Evolutionary conservation across 1,140 invertebrate species (phyloP), one percentile per base, ranked within the genome.

Genomic region (Drosophila micromelanica): DNA sequence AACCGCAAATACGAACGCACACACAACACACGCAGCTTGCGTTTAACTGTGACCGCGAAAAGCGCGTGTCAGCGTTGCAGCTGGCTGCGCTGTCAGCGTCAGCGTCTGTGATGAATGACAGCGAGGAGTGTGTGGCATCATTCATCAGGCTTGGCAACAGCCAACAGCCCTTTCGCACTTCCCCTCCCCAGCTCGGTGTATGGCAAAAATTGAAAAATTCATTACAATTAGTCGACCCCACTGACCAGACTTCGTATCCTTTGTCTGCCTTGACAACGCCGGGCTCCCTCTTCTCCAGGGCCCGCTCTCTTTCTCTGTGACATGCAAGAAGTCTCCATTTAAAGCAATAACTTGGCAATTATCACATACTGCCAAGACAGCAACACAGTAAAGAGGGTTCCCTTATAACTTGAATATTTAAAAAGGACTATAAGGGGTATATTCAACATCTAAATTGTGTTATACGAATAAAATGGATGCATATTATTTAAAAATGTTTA

Each of bases 141-240:
- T 89, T 84, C 85, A 89, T 89, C 84, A 89, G 79, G 45, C 51
- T 42, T 62, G 64, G 15, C 40, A 42, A 40, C 60, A 56, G 27
- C 12, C 6, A 42, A 9, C 15, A 12, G 5, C 20, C 43, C 0
- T 2, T 42, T 2, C 23, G 7, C 20, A 8, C 3, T 8, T 13
- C 6, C 1, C 27, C 12, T 9, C 4, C 5, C n/a, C 48, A 13
- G 17, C 15, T 13, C 43, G 13, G 60, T 46, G 20, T 65, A 49
- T 45, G 45, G 49, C 54, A 51, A 73, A 73, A 86, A 87, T 87
- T 86, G 82, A 86, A 86, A 86, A 86, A 86, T 86, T 76, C 82
- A 86, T 86, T 86, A 89, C 84, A 87, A 87, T 87, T 87, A 89
- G 82, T 82, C 77, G 75, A 73, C 70, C 64, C 67, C 56, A 65